Evolutionary conservation across 2,888 invertebrate species (phyloP).

Genomic region (Globia sparganii): DNA sequence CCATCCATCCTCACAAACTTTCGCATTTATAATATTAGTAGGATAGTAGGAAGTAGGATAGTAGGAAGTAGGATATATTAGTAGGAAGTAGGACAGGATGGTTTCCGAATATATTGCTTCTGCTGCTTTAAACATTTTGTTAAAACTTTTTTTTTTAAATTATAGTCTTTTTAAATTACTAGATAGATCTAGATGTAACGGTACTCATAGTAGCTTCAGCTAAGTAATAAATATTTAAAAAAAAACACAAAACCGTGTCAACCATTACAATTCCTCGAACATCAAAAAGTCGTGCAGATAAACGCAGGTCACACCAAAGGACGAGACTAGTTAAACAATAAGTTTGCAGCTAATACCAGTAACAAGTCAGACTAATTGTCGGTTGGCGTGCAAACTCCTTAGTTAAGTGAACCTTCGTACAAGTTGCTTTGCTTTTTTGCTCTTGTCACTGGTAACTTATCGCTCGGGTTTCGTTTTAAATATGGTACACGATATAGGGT

Average conservation of each 20-base stretch:
- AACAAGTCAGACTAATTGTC: conserved; percentile 69
- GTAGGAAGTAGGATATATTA: too few relatives aligned
- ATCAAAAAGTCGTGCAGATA: conserved; percentile 35
- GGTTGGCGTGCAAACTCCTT: conserved; percentile 70
- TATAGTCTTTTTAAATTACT: not conserved
- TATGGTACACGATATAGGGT: conserved; percentile 42
- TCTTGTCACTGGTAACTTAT: conserved; percentile 55
- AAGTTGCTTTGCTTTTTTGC: conserved; percentile 59
- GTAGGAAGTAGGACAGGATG: too few relatives aligned
- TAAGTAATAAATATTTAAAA: not conserved
- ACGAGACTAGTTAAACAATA: conserved; percentile 55
- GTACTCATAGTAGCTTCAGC: not conserved
- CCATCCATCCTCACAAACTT: too few relatives aligned
- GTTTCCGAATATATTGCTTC: too few relatives aligned
- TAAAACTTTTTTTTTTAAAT: not conserved
- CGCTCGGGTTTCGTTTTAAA: conserved; percentile 51
- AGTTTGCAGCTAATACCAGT: conserved; percentile 57
- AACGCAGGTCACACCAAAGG: conserved; percentile 25
- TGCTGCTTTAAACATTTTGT: not conserved
- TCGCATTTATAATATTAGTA: too few relatives aligned
- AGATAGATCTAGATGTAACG: too few relatives aligned
- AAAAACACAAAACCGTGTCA: not conserved
- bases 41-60: too few relatives aligned
- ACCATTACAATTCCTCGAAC: not conserved
- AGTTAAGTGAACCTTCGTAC: conserved; percentile 55